Conservation (phyloP, 2,888 invertebrate genomes). For the Autographa pulchrina region DNA sequence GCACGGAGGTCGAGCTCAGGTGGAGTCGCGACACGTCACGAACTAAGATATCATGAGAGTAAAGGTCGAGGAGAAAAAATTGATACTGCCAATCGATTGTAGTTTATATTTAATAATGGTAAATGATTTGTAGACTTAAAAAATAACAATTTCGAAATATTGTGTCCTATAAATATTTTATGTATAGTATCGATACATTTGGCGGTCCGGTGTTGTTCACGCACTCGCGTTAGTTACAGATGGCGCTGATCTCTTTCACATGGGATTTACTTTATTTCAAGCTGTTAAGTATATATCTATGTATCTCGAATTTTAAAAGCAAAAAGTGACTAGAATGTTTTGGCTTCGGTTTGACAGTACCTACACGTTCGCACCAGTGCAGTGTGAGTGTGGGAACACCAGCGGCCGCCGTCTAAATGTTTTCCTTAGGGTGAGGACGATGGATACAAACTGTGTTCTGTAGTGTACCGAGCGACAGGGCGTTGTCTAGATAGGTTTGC, state of each 20-base stretch:
- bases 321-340: slow-evolving; percentile 26
- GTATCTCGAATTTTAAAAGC: slow-evolving; percentile 25
- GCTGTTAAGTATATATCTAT: slow-evolving; percentile 54
- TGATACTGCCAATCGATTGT: slow-evolving; percentile 88
- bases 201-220: slow-evolving; percentile 71
- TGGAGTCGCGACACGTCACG: slow-evolving; percentile 71
- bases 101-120: slow-evolving; percentile 83
- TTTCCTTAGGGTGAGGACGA: slow-evolving; percentile 80
- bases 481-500: slow-evolving; percentile 85
- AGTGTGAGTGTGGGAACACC: slow-evolving; percentile 58
- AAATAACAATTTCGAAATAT: slow-evolving; percentile 82
- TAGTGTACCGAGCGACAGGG: slow-evolving; percentile 86
- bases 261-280: slow-evolving; percentile 57
- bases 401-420: slow-evolving; percentile 76
- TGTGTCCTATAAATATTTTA: slow-evolving; percentile 84
- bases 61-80: slow-evolving; percentile 75
- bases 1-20: slow-evolving; percentile 42
- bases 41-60: slow-evolving; percentile 78
- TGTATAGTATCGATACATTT: slow-evolving; percentile 82
- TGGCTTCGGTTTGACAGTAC: slow-evolving; percentile 4
- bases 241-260: slow-evolving; percentile 32
- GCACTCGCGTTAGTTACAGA: slow-evolving; percentile 42
- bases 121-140: slow-evolving; percentile 85
- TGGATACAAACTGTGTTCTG: slow-evolving; percentile 88
- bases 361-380: slow-evolving; percentile 30